Conservation (phyloP, 2,113 vertebrate species). For the Zapornia atra region DNA sequence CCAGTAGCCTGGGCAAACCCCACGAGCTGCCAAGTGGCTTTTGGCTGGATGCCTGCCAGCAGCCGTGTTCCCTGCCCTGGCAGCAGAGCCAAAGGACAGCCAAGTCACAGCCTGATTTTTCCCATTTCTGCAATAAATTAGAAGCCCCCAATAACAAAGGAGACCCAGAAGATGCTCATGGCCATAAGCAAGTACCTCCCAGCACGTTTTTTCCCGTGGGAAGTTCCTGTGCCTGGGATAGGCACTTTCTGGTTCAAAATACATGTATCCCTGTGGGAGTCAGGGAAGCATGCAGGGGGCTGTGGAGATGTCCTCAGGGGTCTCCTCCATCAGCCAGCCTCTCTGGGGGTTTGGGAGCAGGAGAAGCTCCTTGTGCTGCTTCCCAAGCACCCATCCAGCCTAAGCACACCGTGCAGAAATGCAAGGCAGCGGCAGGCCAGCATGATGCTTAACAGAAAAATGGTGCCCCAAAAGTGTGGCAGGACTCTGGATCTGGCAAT, state of each 20-base stretch:
- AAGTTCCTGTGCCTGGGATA: not conserved
- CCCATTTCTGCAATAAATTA: not conserved
- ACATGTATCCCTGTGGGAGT: fast-evolving
- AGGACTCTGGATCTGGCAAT: not conserved
- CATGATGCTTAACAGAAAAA: not conserved
- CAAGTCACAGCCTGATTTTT: not conserved
- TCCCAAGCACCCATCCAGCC: not conserved
- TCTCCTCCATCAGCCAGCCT: not conserved
- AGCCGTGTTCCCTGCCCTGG: not conserved
- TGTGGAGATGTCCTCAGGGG: not conserved
- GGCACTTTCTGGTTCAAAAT: not conserved
- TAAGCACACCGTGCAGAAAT: fast-evolving
- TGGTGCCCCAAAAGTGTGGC: not conserved
- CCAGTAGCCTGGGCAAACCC: not conserved
- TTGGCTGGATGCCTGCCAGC: not conserved
- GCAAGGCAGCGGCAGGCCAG: fast-evolving
- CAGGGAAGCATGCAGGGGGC: not conserved
- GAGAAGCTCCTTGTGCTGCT: not conserved
- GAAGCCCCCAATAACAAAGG: not conserved
- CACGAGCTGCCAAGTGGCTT: not conserved
- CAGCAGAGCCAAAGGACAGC: fast-evolving
- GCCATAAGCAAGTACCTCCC: not conserved
- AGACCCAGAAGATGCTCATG: not conserved
- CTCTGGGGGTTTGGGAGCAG: not conserved
- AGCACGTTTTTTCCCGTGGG: no score